A percentile compares a stretch with the other conserved stretches of the same genome.
These are phyloP conservation scores for Urocynchramus pylzowi DNA, from an alignment of 2,113 vertebrate species.

Conservation along the genomic window DNA sequence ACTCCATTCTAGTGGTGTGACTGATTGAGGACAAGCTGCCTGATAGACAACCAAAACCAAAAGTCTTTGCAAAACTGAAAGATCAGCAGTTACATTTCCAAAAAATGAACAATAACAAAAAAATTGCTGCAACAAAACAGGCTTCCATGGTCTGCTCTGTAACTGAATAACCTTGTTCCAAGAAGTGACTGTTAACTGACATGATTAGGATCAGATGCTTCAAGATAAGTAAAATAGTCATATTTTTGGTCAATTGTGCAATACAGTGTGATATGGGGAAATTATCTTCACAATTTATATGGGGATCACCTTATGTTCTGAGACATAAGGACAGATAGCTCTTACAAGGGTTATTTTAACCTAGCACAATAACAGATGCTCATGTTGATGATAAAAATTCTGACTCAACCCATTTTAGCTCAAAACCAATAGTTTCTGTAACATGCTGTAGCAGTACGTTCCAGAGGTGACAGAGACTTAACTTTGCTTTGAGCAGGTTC, in stretches of 20 bases:
- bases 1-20: neutral
- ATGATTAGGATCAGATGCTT: neutral
- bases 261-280: conserved; percentile 43
- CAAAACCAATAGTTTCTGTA: neutral
- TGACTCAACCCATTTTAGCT: neutral
- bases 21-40: neutral
- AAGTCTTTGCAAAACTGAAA: neutral
- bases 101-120: neutral
- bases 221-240: neutral
- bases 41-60: neutral
- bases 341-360: conserved; percentile 38
- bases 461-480: neutral
- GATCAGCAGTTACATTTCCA: neutral
- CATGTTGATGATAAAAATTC: neutral
- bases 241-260: conserved; percentile 46
- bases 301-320: conserved; percentile 1
- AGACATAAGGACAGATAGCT: neutral
- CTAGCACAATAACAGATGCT: neutral
- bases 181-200: conserved; percentile 8
- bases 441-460: conserved; percentile 11
- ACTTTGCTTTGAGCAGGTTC: neutral
- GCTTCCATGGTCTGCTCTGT: neutral
- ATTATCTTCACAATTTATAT: neutral
- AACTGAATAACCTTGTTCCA: conserved; percentile 4
- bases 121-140: neutral